phyloP scores from a whole-genome alignment of 2,113 vertebrate genomes.

The Rhinogobius similis region DNA sequence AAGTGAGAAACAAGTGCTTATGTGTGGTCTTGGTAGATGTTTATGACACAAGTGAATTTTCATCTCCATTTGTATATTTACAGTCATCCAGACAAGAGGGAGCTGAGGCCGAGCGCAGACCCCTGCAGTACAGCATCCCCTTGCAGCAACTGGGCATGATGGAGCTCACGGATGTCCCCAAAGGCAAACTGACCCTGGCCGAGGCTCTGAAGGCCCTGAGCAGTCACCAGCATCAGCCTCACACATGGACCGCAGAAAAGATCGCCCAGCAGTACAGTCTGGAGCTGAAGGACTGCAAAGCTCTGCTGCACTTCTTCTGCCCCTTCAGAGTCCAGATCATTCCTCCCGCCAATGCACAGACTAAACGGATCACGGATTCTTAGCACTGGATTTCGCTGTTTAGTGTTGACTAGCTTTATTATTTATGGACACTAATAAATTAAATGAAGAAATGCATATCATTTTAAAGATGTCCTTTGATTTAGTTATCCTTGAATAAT shows the following conservation, averaged over 20 bases:
- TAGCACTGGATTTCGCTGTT: conserved; percentile 45
- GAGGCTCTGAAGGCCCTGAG: conserved; percentile 85
- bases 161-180: conserved; percentile 79
- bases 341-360: conserved; percentile 58
- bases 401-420: conserved; percentile 4
- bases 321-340: conserved; percentile 84
- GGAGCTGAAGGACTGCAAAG: conserved; percentile 83
- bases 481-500: background rate
- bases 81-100: conserved; percentile 27
- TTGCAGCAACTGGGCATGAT: conserved; percentile 48
- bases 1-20: too few species aligned
- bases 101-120: conserved; percentile 71
- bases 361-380: conserved; percentile 76
- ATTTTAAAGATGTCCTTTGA: background rate
- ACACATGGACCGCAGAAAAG: conserved; percentile 86
- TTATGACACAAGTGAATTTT: background rate
- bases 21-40: background rate
- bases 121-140: conserved; percentile 67
- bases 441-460: background rate
- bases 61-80: background rate
- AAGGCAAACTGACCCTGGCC: conserved; percentile 86
- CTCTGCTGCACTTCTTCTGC: conserved; percentile 84
- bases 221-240: conserved; percentile 83
- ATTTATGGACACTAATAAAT: conserved; percentile 27
- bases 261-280: conserved; percentile 87